phyloP scores from a whole-genome alignment of 2,113 vertebrate genomes.

The Colius striatus region DNA sequence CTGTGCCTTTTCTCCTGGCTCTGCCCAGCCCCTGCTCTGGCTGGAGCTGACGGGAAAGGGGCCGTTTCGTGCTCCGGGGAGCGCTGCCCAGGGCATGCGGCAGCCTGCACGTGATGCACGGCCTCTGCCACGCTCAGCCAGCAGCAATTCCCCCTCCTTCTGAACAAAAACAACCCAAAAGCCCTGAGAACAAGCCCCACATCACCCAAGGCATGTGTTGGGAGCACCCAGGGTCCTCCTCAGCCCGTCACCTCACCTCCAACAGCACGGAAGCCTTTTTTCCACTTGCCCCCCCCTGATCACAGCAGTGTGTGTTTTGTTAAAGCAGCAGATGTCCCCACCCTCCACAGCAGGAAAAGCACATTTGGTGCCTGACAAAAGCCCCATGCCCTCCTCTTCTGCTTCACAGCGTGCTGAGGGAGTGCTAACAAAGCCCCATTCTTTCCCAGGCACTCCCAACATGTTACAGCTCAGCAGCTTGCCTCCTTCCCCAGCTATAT shows the following conservation, averaged over 20 bases:
- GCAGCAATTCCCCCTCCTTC: not conserved
- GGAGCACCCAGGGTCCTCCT: not conserved
- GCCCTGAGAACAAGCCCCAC: no score
- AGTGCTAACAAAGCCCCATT: not conserved
- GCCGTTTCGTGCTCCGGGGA: not conserved
- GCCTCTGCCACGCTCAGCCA: not conserved
- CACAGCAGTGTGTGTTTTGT: rapidly evolving
- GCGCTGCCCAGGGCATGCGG: not conserved
- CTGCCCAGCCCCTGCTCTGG: not conserved
- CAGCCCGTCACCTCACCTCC: not conserved
- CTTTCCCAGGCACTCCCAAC: not conserved
- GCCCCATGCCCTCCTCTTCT: not conserved
- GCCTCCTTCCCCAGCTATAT: not conserved
- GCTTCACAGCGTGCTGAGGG: not conserved
- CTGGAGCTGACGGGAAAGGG: not conserved
- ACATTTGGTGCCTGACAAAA: rapidly evolving
- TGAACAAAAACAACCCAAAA: not conserved
- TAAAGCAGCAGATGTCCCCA: rapidly evolving
- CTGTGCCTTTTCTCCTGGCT: not conserved
- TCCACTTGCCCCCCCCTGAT: not conserved
- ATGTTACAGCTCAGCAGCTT: not conserved
- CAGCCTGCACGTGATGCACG: not conserved
- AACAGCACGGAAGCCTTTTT: not conserved
- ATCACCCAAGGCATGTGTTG: no score
- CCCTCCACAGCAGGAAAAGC: not conserved